Evolutionary conservation across 2,888 invertebrate genomes (phyloP).

Genomic region (Cantharis rufa): DNA sequence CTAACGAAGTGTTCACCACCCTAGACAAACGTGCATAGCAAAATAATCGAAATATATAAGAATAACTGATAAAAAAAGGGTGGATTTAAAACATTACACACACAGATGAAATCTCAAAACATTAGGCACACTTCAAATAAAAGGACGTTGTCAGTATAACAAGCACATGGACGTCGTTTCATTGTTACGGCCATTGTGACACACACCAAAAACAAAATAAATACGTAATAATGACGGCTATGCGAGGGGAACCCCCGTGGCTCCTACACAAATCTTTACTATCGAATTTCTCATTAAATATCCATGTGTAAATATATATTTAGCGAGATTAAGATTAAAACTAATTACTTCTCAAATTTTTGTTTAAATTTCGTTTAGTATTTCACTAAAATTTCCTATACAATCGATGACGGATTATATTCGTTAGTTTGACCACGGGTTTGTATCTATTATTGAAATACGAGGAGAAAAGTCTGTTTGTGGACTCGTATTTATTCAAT

Average conservation of each 20-base stretch:
- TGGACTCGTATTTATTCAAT: background rate
- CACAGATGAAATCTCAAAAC: conserved; percentile 23
- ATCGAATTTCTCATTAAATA: conserved; percentile 11
- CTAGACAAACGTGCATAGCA: background rate
- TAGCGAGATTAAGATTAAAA: background rate
- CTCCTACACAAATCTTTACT: conserved; percentile 6
- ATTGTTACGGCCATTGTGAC: conserved; percentile 34
- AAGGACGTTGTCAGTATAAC: conserved; percentile 19
- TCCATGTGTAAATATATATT: background rate
- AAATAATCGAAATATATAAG: background rate
- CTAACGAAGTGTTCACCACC: conserved; percentile 7
- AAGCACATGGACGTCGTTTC: conserved; percentile 24
- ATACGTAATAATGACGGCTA: conserved; percentile 36
- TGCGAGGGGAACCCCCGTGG: conserved; percentile 28
- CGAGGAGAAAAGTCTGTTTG: background rate
- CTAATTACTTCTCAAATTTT: background rate
- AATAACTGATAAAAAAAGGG: conserved; percentile 8
- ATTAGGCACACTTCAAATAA: conserved; percentile 22
- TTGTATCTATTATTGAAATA: background rate
- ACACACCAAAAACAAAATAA: conserved; percentile 36
- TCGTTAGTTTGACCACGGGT: background rate
- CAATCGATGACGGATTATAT: background rate
- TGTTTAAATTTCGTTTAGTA: background rate
- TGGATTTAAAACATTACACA: conserved; percentile 19
- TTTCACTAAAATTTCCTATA: background rate